These are phyloP conservation scores for Cydia pomonella DNA, from an alignment of 1,140 invertebrate genomes.

Conservation along the genomic window DNA sequence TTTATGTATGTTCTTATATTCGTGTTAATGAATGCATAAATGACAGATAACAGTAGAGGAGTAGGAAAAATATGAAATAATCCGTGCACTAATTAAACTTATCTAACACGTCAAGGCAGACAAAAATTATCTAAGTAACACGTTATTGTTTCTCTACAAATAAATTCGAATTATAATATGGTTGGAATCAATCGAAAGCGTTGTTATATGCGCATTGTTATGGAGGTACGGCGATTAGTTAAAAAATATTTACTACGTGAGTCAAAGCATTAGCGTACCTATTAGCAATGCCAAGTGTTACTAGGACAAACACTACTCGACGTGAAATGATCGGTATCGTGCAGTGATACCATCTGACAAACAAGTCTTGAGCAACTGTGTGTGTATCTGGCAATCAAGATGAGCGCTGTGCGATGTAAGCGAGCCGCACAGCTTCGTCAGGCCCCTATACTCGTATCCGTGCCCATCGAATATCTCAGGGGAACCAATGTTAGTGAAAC, in stretches of 20 bases:
- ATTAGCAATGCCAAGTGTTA: constrained; percentile 28
- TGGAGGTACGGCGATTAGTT: background rate
- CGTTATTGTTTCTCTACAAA: no score
- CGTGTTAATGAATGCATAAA: no score
- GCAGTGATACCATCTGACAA: constrained; percentile 21
- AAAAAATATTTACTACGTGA: constrained; percentile 4
- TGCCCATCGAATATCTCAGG: background rate
- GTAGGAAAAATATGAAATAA: no score
- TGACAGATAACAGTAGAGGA: no score
- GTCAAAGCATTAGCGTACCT: constrained; percentile 26
- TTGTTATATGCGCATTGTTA: constrained; percentile 20
- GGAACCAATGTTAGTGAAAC: background rate
- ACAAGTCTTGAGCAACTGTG: constrained; percentile 12
- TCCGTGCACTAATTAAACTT: no score
- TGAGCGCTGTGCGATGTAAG: constrained; percentile 1
- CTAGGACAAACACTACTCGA: constrained; percentile 14
- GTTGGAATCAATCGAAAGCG: no score
- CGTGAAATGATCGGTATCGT: constrained; percentile 21
- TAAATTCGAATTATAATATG: no score
- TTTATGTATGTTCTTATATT: no score
- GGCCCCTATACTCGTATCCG: background rate
- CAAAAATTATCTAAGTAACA: no score
- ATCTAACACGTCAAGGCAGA: no score
- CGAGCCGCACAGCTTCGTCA: constrained; percentile 5
- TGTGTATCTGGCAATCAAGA: constrained; percentile 23